Base-by-base conservation (phyloP, 2,797 vertebrate genomes). In the Sorex maritimensis region DNA sequence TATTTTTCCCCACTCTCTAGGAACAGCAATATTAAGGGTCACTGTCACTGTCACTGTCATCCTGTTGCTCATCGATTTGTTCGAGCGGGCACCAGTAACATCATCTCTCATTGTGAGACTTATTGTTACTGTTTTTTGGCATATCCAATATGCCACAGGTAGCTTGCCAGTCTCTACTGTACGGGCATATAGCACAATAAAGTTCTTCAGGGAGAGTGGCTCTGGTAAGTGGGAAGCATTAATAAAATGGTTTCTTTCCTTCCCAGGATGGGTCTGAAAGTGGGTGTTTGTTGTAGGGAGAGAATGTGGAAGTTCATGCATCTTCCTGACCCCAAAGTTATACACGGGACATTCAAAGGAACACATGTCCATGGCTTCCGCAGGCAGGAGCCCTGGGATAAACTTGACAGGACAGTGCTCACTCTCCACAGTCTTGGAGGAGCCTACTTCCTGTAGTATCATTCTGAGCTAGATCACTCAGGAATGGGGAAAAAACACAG, bases 401-500 rank as follows among this genome's bases (percentile, higher is more conserved):
- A 30, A 19, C 23, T 11, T 26, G 24, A 44, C 5, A 26, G 15
- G 11, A 9, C 23, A 14, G 12, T 28, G 72, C 28, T 69, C 23
- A 69, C 38, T 38, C 30, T 38, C 61, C 2, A 65, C 3, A 14
- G 11, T 83, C 65, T 34, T 9, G 7, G 46, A 46, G 28, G 28
- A 23, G 63, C 14, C 26, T 2, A 77, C 71, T 26, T 52, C 30
- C 26, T 26, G 2, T 1, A 28, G 6, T 49, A 15, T 21, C 52
- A 12, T 11, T 71, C 17, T 72, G 30, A 9, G 52, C 9, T 49
- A 9, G 41, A 14, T 52, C 49, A 72, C 30, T 44, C 69, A 13
- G 52, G 79, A 79, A 91, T 69, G 24, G 73, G 30, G 78, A 46
- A 41, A 73, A 82, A 81, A 73, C 30, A 6, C 14, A 74, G 71